Conservation (phyloP, 2,888 invertebrate species). For the Tipula vernalis region DNA sequence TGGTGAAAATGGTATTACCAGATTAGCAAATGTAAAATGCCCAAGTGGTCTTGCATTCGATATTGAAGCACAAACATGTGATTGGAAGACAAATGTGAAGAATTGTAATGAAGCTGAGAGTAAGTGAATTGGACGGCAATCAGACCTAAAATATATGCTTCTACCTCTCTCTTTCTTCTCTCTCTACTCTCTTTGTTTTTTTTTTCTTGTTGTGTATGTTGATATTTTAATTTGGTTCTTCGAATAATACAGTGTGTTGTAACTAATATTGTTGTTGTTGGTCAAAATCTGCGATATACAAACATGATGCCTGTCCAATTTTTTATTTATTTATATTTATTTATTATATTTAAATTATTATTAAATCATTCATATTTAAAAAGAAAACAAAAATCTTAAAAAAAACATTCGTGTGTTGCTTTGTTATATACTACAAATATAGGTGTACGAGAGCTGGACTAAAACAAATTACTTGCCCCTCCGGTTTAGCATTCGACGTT, state of each 20-base stretch:
- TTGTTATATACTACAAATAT: conserved; percentile 13
- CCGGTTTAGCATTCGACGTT: conserved; percentile 94
- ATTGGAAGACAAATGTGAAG: conserved; percentile 93
- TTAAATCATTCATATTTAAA: background rate
- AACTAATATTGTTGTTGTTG: background rate
- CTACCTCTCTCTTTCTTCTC: background rate
- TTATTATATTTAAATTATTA: background rate
- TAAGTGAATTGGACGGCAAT: conserved; percentile 46
- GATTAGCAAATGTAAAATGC: conserved; percentile 81
- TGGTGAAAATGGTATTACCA: conserved; percentile 71
- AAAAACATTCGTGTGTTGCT: conserved; percentile 8
- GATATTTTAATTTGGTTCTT: background rate
- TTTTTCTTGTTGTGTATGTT: background rate
- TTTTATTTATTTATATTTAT: background rate
- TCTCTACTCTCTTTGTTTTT: background rate
- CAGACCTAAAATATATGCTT: background rate
- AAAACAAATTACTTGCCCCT: conserved; percentile 94
- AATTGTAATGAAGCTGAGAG: conserved; percentile 89
- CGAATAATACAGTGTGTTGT: background rate
- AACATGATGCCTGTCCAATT: background rate
- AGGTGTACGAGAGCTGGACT: conserved; percentile 85
- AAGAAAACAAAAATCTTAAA: conserved; percentile 9
- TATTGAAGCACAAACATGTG: conserved; percentile 88
- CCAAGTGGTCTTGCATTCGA: conserved; percentile 87
- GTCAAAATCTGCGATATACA: background rate